Evolutionary conservation across 2,888 invertebrate genomes (phyloP).

Genomic region (Erebia ligea): DNA sequence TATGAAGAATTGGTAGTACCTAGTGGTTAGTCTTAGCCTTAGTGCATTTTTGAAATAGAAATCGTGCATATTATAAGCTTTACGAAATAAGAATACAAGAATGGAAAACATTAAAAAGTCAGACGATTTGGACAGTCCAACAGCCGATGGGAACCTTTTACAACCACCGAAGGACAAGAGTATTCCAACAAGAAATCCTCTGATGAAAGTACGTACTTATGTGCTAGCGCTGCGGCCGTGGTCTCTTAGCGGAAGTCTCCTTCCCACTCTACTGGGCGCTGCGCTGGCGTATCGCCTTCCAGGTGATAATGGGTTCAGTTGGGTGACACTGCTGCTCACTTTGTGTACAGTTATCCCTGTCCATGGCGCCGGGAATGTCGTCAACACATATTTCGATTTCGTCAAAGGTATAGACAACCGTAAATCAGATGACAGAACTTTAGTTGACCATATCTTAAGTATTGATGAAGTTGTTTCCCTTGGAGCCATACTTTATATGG

Average conservation of each 20-base stretch:
- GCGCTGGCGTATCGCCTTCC: constrained; percentile 93
- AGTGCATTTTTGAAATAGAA: constrained; percentile 19
- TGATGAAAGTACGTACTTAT: constrained; percentile 95
- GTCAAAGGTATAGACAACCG: constrained; percentile 96
- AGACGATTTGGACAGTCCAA: constrained; percentile 63
- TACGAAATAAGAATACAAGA: constrained; percentile 6
- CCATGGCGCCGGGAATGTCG: constrained; percentile 98
- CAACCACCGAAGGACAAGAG: constrained; percentile 71
- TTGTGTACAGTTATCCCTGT: constrained; percentile 94
- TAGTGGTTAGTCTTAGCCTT: neutral
- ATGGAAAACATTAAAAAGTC: constrained; percentile 52
- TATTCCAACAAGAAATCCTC: constrained; percentile 73
- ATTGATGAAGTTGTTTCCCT: constrained; percentile 91
- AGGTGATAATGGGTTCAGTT: constrained; percentile 89
- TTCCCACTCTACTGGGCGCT: constrained; percentile 95
- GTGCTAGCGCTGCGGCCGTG: constrained; percentile 95
- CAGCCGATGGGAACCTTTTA: constrained; percentile 72
- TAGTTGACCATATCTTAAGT: constrained; percentile 94
- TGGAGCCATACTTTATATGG: constrained; percentile 93
- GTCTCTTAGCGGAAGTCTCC: constrained; percentile 95
- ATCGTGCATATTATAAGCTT: constrained; percentile 5
- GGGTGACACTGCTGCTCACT: constrained; percentile 90
- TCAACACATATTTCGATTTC: constrained; percentile 98
- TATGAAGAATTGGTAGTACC: constrained; percentile 2
- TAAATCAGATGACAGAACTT: constrained; percentile 96